A percentile compares a stretch with the other conserved stretches of the same genome.
phyloP scores from a whole-genome alignment of 2,113 vertebrate genomes.

The Mormyrus iriodes region DNA sequence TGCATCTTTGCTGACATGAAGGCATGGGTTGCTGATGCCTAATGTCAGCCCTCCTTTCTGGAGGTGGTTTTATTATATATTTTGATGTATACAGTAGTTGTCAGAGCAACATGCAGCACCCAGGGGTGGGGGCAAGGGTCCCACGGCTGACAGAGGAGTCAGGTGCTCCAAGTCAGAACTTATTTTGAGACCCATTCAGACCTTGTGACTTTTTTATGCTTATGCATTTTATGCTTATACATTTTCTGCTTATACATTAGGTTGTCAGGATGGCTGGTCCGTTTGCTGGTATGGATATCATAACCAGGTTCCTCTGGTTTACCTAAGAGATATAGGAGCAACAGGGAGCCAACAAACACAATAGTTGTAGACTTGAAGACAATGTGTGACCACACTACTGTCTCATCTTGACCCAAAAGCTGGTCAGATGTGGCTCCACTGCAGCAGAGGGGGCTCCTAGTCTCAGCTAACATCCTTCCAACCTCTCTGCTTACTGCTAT shows the following conservation, averaged over 20 bases:
- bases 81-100: neutral
- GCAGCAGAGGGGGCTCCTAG: neutral
- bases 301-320: neutral
- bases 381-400: neutral
- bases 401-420: neutral
- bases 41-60: neutral
- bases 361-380: neutral
- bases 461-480: neutral
- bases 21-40: slow-evolving; percentile 30
- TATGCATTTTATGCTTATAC: neutral
- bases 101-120: neutral
- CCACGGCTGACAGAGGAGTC: neutral
- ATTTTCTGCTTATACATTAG: neutral
- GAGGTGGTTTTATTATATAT: neutral
- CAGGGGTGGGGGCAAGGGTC: neutral
- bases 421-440: slow-evolving; percentile 1
- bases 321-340: slow-evolving; percentile 42
- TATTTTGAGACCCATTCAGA: neutral
- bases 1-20: slow-evolving; percentile 21
- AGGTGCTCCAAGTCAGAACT: neutral
- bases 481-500: neutral
- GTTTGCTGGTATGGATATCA: neutral
- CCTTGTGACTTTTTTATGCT: neutral
- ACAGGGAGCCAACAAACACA: slow-evolving; percentile 37
- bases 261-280: slow-evolving; percentile 32